phyloP scores from a whole-genome alignment of 2,888 invertebrate genomes.

The Aleiodes testaceus region DNA sequence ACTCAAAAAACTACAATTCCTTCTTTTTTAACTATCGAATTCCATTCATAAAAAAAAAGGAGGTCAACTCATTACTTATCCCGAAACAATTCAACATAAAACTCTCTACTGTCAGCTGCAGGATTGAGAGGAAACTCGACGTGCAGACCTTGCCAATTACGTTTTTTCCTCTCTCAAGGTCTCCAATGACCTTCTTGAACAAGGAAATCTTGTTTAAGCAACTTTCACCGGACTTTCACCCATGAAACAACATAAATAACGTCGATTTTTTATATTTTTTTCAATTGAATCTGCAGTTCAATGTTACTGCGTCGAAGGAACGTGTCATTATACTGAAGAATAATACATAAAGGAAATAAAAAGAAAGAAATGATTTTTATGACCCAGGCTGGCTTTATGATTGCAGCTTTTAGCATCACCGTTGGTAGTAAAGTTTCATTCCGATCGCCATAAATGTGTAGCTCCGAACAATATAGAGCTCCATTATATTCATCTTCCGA shows the following conservation, averaged over 20 bases:
- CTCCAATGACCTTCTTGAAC: slow-evolving; percentile 45
- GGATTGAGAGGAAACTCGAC: slow-evolving; percentile 20
- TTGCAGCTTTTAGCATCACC: too few relatives aligned
- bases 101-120: slow-evolving; percentile 5
- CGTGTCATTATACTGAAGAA: not conserved
- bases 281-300: slow-evolving; percentile 4
- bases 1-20: too few relatives aligned
- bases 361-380: too few relatives aligned
- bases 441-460: too few relatives aligned
- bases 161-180: slow-evolving; percentile 12
- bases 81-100: not conserved
- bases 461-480: too few relatives aligned
- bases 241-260: slow-evolving; percentile 27
- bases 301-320: not conserved
- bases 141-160: slow-evolving; percentile 28
- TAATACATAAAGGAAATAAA: too few relatives aligned
- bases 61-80: not conserved
- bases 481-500: too few relatives aligned
- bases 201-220: slow-evolving; percentile 43
- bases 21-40: not conserved
- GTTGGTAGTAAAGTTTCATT: too few relatives aligned
- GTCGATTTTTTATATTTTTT: not conserved
- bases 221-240: slow-evolving; percentile 50
- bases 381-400: too few relatives aligned
- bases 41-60: not conserved